Evolutionary conservation across 2,797 vertebrate genomes (phyloP).

Genomic region (Takifugu ocellatus): DNA sequence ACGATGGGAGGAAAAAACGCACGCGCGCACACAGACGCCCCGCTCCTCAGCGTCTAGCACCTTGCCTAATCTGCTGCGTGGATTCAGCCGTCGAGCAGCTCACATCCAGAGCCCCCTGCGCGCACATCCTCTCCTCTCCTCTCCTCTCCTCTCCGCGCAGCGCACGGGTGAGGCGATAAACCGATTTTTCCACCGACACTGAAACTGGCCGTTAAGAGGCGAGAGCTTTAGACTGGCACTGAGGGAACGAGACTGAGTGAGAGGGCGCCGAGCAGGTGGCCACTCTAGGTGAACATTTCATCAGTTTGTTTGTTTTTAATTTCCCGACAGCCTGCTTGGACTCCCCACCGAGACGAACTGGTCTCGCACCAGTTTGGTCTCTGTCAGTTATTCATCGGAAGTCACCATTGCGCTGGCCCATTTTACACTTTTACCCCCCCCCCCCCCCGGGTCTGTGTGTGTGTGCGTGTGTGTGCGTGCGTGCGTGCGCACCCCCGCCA

Average conservation of each 20-base stretch:
- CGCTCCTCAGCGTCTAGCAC: constrained; percentile 23
- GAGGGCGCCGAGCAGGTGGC: constrained; percentile 26
- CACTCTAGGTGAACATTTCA: constrained; percentile 27
- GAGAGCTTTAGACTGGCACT: constrained; percentile 27
- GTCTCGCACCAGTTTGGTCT: constrained; percentile 2
- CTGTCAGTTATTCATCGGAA: background rate
- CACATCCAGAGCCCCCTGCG: constrained; percentile 35
- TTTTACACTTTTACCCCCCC: constrained; percentile 19
- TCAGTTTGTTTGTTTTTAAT: constrained; percentile 2
- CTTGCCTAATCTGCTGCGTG: constrained; percentile 22
- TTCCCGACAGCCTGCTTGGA: constrained; percentile 12
- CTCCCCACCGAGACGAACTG: constrained; percentile 18
- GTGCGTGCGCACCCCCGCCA: background rate
- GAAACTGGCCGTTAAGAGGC: constrained; percentile 45
- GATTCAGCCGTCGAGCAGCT: constrained; percentile 31
- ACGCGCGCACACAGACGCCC: background rate
- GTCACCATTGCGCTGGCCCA: constrained; percentile 47
- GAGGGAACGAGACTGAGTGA: constrained; percentile 9
- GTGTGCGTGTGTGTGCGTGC: constrained; percentile 1
- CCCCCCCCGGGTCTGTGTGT: background rate
- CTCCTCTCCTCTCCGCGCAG: constrained; percentile 31
- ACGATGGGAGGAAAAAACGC: background rate
- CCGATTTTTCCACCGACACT: constrained; percentile 45
- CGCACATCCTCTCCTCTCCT: constrained; percentile 37
- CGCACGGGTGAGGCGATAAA: constrained; percentile 28